A percentile compares a stretch with the other conserved stretches of the same genome.
phyloP scores from a whole-genome alignment of 2,797 vertebrate genomes.

The Karalla daura region DNA sequence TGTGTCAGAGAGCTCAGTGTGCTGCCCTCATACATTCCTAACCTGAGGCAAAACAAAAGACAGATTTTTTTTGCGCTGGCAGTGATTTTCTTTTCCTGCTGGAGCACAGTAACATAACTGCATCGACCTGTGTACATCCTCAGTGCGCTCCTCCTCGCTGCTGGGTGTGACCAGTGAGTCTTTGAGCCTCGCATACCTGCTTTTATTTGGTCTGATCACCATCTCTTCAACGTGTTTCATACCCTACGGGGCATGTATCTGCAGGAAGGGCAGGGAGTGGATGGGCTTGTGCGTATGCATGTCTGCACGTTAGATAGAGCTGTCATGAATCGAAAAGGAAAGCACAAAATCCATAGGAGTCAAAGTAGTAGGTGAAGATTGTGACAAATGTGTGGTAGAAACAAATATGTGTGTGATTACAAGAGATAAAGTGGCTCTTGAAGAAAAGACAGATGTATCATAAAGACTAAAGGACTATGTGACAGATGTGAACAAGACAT shows the following conservation, averaged over 20 bases:
- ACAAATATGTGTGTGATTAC: conserved; percentile 5
- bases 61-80: background rate
- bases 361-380: conserved; percentile 11
- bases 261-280: conserved; percentile 49
- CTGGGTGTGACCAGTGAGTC: conserved; percentile 54
- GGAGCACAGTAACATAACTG: background rate
- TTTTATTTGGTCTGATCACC: conserved; percentile 13
- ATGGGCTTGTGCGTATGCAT: background rate
- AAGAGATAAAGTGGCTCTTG: background rate
- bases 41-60: conserved; percentile 34
- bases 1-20: conserved; percentile 35
- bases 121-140: conserved; percentile 12
- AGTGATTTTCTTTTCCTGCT: conserved; percentile 5
- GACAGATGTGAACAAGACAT: background rate
- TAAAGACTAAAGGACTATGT: background rate
- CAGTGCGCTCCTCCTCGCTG: conserved; percentile 8
- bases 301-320: conserved; percentile 24
- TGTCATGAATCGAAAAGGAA: conserved; percentile 45
- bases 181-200: conserved; percentile 30
- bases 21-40: conserved; percentile 37
- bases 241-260: conserved; percentile 49
- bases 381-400: conserved; percentile 31
- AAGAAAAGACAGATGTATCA: conserved; percentile 1
- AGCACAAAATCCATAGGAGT: conserved; percentile 18
- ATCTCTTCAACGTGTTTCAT: conserved; percentile 17